These are phyloP conservation scores for Fulmarus glacialis DNA, from an alignment of 2,113 vertebrate species.

Conservation along the genomic window DNA sequence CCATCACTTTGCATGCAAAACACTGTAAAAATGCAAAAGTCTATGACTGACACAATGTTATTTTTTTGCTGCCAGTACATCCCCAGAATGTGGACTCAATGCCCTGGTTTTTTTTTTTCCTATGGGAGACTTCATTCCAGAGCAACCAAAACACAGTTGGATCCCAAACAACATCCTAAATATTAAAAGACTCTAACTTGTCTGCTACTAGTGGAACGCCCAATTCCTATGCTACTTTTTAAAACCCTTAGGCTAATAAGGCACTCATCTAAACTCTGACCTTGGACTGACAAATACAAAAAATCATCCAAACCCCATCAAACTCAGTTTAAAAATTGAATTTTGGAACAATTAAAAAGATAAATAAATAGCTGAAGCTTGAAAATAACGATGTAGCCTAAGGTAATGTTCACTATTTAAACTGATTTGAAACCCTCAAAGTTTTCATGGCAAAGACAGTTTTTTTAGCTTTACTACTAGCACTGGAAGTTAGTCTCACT, in stretches of 20 bases:
- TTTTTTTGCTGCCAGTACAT: not conserved
- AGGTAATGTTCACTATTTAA: not conserved
- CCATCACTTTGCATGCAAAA: not conserved
- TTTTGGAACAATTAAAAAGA: constrained; percentile 30
- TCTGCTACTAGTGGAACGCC: not conserved
- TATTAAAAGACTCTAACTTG: not conserved
- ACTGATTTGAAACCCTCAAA: not conserved
- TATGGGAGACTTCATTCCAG: not conserved
- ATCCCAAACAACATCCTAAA: not conserved
- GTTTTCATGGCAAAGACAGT: not conserved
- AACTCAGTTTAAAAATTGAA: not conserved
- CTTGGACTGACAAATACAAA: not conserved
- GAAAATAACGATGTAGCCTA: not conserved
- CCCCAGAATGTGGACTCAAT: not conserved
- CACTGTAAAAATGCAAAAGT: not conserved
- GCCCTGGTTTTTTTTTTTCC: not conserved
- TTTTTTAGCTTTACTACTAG: not conserved
- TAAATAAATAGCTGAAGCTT: constrained; percentile 14
- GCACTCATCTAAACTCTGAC: not conserved
- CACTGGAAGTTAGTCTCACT: not conserved
- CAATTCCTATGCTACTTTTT: not conserved
- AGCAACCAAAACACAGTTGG: not conserved
- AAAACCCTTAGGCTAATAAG: constrained; percentile 1
- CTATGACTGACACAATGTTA: not conserved
- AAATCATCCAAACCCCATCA: not conserved